Evolutionary conservation across 2,113 vertebrate species (phyloP), one percentile per base, ranked within the genome.

Genomic region (Labrus mixtus): DNA sequence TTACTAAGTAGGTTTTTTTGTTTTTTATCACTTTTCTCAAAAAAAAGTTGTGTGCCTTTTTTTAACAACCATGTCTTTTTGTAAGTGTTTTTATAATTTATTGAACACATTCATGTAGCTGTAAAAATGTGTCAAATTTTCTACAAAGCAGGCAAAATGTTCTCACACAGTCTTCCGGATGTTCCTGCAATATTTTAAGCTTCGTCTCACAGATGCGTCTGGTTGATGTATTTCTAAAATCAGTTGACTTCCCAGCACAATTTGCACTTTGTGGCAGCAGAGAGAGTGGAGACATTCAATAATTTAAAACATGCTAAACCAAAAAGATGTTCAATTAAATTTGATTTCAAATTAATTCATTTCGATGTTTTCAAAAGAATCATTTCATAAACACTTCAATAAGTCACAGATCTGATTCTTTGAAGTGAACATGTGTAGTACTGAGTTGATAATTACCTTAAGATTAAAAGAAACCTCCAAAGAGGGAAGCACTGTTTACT

Each of bases 21-120:
- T 90, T 86, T 92, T 77, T 93, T 72, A 82, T 90, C 90, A 87
- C 74, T 92, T 94, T 95, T 96, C 92, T 92, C 36, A 56, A 83
- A 69, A 93, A 93, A 90, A 96, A 93, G 93, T 78, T 93, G 92
- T 96, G 96, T 97, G 95, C 96, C 96, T 97, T 97, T 96, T 83
- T 83, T 87, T 85, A 23, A 96, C 92, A 91, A 89, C 93, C 75
- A 56, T 94, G 93, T 94, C 94, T 95, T 94, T 92, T 95, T 95
- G 61, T 88, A 92, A 86, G 89, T 93, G 92, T 84, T 93, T 91
- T 95, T 95, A 77, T 95, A 84, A 93, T 94, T 93, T 93, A 94
- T 91, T 92, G 87, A 94, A 87, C 89, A 73, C 91, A 85, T 93
- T 94, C 92, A 90, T 86, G 83, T 85, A 91, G 87, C 86, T 83